Conservation (phyloP, 2,113 vertebrate species). For the Opisthocomus hoazin region DNA sequence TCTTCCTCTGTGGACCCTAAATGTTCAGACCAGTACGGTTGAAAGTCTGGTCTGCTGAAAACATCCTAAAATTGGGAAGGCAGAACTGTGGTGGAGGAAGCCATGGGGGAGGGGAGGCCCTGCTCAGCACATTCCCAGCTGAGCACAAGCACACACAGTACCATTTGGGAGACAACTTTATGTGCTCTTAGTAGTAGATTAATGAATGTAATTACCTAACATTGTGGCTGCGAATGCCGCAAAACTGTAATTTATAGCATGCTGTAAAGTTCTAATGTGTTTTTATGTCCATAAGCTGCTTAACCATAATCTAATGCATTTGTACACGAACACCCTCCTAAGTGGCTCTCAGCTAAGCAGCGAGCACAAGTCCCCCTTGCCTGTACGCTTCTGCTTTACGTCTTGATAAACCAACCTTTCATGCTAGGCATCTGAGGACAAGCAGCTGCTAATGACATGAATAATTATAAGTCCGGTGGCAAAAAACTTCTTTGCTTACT, state of each 20-base stretch:
- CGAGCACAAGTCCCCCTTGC: conserved; percentile 32
- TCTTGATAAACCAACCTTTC: conserved; percentile 54
- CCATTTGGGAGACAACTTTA: conserved; percentile 71
- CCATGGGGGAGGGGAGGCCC: background rate
- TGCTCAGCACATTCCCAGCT: conserved; percentile 35
- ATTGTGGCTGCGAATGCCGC: conserved; percentile 67
- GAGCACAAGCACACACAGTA: conserved; percentile 19
- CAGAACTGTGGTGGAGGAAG: background rate
- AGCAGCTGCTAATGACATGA: conserved; percentile 55
- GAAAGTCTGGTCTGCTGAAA: background rate
- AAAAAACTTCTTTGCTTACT: background rate
- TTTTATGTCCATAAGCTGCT: conserved; percentile 81
- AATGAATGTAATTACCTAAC: conserved; percentile 81
- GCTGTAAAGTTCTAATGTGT: conserved; percentile 80
- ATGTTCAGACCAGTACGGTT: background rate
- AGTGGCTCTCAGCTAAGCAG: conserved; percentile 61
- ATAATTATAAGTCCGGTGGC: background rate
- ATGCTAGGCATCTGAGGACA: conserved; percentile 33
- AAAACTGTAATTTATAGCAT: conserved; percentile 77
- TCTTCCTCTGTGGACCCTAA: background rate
- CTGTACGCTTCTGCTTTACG: conserved; percentile 24
- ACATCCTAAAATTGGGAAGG: background rate
- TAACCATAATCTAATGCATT: conserved; percentile 78
- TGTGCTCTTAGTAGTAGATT: conserved; percentile 78
- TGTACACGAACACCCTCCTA: conserved; percentile 66